Percentiles rank a stretch among this genome's conserved stretches.
phyloP scores from a whole-genome alignment of 2,888 invertebrate genomes.

The Ochropleura leucogaster region DNA sequence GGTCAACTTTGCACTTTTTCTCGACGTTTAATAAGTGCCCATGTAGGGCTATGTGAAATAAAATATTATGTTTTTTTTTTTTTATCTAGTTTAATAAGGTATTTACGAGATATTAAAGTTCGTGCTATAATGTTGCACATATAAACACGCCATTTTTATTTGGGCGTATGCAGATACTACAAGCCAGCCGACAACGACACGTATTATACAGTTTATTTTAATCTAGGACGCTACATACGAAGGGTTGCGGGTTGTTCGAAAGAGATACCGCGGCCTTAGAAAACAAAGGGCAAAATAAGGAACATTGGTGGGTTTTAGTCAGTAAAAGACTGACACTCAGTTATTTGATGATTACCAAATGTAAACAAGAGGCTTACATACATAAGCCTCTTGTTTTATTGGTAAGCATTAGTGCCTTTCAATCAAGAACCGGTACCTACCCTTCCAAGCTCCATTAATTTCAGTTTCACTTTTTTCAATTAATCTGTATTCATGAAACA shows the following conservation, averaged over 20 bases:
- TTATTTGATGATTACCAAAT: too few species aligned
- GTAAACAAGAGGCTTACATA: too few species aligned
- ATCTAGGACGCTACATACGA: too few species aligned
- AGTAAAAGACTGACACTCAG: too few species aligned
- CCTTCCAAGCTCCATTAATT: constrained; percentile 84
- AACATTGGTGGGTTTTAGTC: too few species aligned
- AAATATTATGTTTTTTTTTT: too few species aligned
- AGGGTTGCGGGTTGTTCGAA: too few species aligned
- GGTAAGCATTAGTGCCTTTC: not conserved
- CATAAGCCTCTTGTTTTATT: not conserved
- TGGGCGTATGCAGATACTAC: not conserved
- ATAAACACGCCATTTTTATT: not conserved
- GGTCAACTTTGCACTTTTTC: too few species aligned
- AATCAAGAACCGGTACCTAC: constrained; percentile 56
- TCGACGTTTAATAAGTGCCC: too few species aligned
- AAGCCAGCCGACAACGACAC: not conserved
- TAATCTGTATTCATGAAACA: constrained; percentile 80
- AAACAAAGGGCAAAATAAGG: too few species aligned
- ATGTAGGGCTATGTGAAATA: too few species aligned
- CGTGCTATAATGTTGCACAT: not conserved
- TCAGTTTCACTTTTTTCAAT: constrained; percentile 81
- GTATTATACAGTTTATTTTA: not conserved
- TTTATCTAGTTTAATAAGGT: not conserved
- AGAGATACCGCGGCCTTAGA: too few species aligned
- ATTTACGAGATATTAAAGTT: not conserved